Conservation (phyloP, 2,888 invertebrate species). For the Callinectes sapidus region DNA sequence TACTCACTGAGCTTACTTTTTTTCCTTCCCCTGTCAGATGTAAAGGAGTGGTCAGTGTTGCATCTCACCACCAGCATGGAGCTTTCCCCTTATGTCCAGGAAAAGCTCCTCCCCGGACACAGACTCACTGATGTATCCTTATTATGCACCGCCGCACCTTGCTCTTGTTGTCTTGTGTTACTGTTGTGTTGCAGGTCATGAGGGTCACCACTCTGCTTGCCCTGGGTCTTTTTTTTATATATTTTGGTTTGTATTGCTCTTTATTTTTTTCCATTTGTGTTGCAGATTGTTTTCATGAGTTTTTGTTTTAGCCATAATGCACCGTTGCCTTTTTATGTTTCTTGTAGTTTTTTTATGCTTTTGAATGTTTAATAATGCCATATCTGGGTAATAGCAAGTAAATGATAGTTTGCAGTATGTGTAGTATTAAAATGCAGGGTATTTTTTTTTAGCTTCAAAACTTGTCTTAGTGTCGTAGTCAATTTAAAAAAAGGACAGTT, state of each 20-base stretch:
- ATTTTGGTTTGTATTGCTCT: background rate
- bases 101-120: conserved; percentile 69
- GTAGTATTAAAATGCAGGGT: background rate
- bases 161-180: conserved; percentile 21
- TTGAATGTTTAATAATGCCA: background rate
- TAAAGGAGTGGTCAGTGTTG: conserved; percentile 34
- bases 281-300: background rate
- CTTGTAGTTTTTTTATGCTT: background rate
- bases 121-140: conserved; percentile 72
- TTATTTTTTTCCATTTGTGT: background rate
- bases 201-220: background rate
- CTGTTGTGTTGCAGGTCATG: background rate
- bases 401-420: background rate
- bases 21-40: conserved; percentile 52
- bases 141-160: conserved; percentile 40
- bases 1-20: background rate
- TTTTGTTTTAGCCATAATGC: background rate
- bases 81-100: conserved; percentile 63
- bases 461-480: background rate
- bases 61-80: conserved; percentile 63
- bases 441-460: background rate
- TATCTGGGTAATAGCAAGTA: background rate
- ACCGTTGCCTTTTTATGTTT: background rate
- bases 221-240: background rate
- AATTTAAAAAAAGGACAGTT: background rate